phyloP scores from a whole-genome alignment of 2,888 invertebrate species.

The Scaptomyza parva region DNA sequence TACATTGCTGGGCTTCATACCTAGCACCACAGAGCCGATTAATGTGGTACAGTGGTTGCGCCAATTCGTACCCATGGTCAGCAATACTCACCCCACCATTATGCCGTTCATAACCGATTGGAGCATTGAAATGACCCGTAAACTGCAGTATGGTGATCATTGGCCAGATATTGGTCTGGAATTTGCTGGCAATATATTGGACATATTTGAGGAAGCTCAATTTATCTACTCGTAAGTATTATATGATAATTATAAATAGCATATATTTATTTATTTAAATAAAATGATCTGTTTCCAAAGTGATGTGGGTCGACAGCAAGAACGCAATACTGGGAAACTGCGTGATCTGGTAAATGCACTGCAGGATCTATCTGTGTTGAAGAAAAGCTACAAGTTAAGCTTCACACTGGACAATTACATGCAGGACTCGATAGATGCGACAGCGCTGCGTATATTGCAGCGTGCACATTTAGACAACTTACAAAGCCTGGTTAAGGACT shows the following conservation, averaged over 20 bases:
- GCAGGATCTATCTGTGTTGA: conserved; percentile 82
- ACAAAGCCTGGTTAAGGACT: conserved; percentile 82
- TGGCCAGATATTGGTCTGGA: conserved; percentile 85
- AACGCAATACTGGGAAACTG: conserved; percentile 81
- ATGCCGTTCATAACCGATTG: conserved; percentile 83
- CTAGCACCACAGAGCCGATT: conserved; percentile 81
- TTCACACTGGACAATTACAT: conserved; percentile 84
- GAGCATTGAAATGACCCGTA: conserved; percentile 82
- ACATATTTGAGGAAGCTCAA: conserved; percentile 82
- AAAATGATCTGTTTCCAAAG: conserved; percentile 47
- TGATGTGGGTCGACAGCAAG: conserved; percentile 83
- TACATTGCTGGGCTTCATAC: conserved; percentile 80
- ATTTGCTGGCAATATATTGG: conserved; percentile 82
- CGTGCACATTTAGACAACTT: conserved; percentile 82
- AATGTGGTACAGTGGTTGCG: conserved; percentile 83
- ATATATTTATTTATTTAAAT: not conserved
- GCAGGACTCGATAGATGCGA: conserved; percentile 83
- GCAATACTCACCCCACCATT: conserved; percentile 82
- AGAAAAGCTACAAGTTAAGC: conserved; percentile 82
- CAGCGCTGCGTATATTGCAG: conserved; percentile 83
- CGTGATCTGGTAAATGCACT: conserved; percentile 80
- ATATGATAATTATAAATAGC: not conserved
- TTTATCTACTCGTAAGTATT: conserved; percentile 82
- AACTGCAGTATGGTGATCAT: conserved; percentile 82
- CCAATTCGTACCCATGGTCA: conserved; percentile 82